These are phyloP conservation scores for Heterotilapia buettikoferi DNA, from an alignment of 2,113 vertebrate species.

Conservation along the genomic window DNA sequence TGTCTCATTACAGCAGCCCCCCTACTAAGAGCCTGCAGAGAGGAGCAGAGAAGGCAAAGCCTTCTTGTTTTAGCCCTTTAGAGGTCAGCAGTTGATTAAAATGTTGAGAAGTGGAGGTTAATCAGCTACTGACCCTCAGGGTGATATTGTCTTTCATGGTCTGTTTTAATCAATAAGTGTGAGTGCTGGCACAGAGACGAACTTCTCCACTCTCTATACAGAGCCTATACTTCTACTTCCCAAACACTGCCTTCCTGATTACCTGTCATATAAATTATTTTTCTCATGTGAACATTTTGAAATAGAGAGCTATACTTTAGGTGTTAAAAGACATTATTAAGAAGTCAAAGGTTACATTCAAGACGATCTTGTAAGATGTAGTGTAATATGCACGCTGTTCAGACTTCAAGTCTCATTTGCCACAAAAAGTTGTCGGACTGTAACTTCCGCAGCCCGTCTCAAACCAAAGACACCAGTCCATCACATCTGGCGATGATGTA, in stretches of 20 bases:
- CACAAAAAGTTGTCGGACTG: slow-evolving; percentile 1
- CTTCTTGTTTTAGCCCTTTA: slow-evolving; percentile 50
- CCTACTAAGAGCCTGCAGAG: slow-evolving; percentile 7
- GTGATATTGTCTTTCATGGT: slow-evolving; percentile 47
- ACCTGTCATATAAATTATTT: neutral
- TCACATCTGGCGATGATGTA: slow-evolving; percentile 37
- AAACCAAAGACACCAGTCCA: slow-evolving; percentile 47
- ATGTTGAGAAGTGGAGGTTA: slow-evolving; percentile 63
- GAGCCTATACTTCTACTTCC: neutral
- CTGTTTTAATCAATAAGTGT: slow-evolving; percentile 60
- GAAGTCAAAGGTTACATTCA: neutral
- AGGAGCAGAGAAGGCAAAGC: neutral
- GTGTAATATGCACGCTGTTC: neutral
- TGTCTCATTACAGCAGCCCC: slow-evolving; percentile 46
- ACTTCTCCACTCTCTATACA: neutral
- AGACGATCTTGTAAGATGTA: neutral
- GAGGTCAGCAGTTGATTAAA: slow-evolving; percentile 65
- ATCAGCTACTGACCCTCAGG: slow-evolving; percentile 59
- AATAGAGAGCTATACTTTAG: neutral
- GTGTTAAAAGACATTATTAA: neutral
- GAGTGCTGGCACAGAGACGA: slow-evolving; percentile 21
- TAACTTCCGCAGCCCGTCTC: slow-evolving; percentile 13
- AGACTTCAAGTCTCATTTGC: slow-evolving; percentile 5
- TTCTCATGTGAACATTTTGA: neutral
- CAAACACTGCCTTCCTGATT: neutral